These are phyloP conservation scores for Labeo calbasu DNA, from an alignment of 2,797 vertebrate genomes.

Conservation along the genomic window DNA sequence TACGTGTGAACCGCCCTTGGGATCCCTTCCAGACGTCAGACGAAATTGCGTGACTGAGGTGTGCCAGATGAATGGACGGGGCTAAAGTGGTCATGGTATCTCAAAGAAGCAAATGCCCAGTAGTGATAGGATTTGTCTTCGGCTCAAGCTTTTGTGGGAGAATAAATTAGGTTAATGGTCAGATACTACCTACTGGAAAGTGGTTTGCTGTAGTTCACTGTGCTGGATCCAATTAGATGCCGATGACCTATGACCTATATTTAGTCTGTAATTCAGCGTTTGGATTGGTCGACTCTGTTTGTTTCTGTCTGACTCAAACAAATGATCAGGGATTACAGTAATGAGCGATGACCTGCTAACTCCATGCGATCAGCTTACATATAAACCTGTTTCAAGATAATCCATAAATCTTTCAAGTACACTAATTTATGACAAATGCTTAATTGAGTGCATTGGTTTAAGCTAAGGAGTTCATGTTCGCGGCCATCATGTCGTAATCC, in stretches of 20 bases:
- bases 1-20: slow-evolving; percentile 39
- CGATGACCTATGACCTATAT: slow-evolving; percentile 25
- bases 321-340: slow-evolving; percentile 44
- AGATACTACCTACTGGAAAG: slow-evolving; percentile 32
- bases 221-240: slow-evolving; percentile 32
- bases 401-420: slow-evolving; percentile 34
- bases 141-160: slow-evolving; percentile 1
- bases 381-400: slow-evolving; percentile 26
- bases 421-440: slow-evolving; percentile 33
- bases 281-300: slow-evolving; percentile 46
- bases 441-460: slow-evolving; percentile 31
- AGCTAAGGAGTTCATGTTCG: slow-evolving; percentile 19
- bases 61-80: slow-evolving; percentile 21
- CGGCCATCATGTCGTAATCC: slow-evolving; percentile 10
- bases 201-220: not conserved
- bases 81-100: slow-evolving; percentile 30
- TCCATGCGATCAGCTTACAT: slow-evolving; percentile 20
- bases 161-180: slow-evolving; percentile 33
- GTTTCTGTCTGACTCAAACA: slow-evolving; percentile 32
- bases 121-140: slow-evolving; percentile 33
- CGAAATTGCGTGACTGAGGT: slow-evolving; percentile 43
- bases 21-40: slow-evolving; percentile 16
- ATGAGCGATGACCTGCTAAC: slow-evolving; percentile 44
- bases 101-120: slow-evolving; percentile 35
- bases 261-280: slow-evolving; percentile 19